Percentiles rank a stretch among this genome's conserved stretches.
These are phyloP conservation scores for Chalcosyrphus nemorum DNA, from an alignment of 2,888 invertebrate species.

Conservation along the genomic window DNA sequence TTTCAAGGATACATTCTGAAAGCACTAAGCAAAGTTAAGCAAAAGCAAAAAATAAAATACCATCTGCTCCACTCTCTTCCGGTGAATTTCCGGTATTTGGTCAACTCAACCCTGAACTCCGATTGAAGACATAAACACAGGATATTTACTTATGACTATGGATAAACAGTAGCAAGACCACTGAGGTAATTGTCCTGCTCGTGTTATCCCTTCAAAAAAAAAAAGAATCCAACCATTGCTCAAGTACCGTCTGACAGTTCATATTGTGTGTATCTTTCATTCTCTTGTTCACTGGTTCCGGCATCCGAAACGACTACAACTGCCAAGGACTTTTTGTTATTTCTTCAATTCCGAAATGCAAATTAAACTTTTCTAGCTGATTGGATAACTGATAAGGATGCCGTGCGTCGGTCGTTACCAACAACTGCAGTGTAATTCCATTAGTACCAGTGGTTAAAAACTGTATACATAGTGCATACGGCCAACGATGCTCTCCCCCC, in stretches of 20 bases:
- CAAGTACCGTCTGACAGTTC: conserved; percentile 5
- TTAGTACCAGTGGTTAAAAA: conserved; percentile 4
- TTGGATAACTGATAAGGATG: background rate
- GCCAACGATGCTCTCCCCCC: background rate
- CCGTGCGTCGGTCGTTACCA: no score
- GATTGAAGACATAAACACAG: background rate
- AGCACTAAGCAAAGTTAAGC: background rate
- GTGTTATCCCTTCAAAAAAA: background rate
- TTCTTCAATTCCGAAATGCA: conserved; percentile 36
- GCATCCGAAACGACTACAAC: background rate
- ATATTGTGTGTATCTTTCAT: conserved; percentile 1
- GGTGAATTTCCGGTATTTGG: conserved; percentile 14
- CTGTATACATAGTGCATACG: background rate
- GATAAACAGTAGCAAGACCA: background rate
- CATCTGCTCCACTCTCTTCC: background rate
- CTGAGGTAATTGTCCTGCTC: conserved; percentile 40
- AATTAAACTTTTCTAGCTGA: conserved; percentile 33
- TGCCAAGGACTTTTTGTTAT: background rate
- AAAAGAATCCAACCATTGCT: background rate
- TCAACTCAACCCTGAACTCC: conserved; percentile 11
- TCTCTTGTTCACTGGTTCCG: background rate
- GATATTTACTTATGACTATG: conserved; percentile 21
- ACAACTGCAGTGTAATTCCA: conserved; percentile 15
- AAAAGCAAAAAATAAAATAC: background rate
- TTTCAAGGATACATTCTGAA: conserved; percentile 17